Conservation (phyloP, 2,797 vertebrate genomes). For the Dermochelys coriacea region DNA sequence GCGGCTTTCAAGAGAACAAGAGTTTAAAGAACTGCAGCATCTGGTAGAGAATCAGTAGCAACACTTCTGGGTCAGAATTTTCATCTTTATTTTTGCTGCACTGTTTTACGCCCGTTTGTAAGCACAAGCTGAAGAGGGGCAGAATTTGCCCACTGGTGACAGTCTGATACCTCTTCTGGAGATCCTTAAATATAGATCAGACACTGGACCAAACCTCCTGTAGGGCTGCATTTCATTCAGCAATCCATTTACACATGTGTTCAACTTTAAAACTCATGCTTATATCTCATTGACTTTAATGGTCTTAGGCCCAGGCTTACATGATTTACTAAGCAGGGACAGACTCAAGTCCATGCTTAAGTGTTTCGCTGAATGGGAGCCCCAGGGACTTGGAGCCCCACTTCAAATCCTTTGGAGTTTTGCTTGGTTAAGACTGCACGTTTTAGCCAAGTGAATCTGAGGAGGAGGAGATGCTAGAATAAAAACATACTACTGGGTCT, state of each 20-base stretch:
- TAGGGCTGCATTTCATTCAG: not conserved
- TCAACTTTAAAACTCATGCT: not conserved
- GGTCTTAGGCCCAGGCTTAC: not conserved
- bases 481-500: slow-evolving; percentile 32
- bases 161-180: not conserved
- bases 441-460: not conserved
- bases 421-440: slow-evolving; percentile 1
- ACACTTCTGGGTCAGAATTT: not conserved
- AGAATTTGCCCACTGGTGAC: not conserved
- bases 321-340: not conserved
- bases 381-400: not conserved
- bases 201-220: not conserved
- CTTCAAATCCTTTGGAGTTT: not conserved
- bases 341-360: no score
- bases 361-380: not conserved
- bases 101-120: not conserved
- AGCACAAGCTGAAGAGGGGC: not conserved
- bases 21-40: not conserved
- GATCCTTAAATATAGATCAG: not conserved
- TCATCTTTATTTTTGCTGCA: not conserved
- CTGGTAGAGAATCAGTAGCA: not conserved
- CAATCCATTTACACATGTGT: no score
- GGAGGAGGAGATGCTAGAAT: slow-evolving; percentile 30
- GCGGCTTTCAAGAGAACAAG: no score
- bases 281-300: not conserved